Evolutionary conservation across 1,140 invertebrate genomes (phyloP).

Genomic region (Propsilocerus akamusi): DNA sequence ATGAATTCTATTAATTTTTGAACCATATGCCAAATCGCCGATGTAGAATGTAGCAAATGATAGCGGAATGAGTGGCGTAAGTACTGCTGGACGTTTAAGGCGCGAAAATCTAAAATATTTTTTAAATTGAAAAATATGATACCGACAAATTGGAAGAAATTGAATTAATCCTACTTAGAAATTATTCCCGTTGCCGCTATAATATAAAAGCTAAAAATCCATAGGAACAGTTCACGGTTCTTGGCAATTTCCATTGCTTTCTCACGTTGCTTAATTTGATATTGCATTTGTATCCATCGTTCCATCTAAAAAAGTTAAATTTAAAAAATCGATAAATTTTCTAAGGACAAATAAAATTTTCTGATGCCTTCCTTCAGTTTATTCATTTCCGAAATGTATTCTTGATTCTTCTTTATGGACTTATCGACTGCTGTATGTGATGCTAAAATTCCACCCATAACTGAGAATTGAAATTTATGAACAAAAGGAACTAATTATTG

Average conservation of each 20-base stretch:
- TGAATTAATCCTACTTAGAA: slow-evolving; percentile 29
- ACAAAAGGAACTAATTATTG: no score
- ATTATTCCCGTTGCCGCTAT: slow-evolving; percentile 32
- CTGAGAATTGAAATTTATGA: no score
- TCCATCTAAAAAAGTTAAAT: slow-evolving; percentile 31
- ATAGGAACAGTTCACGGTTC: slow-evolving; percentile 48
- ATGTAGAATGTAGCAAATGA: slow-evolving; percentile 54
- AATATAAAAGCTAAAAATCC: slow-evolving; percentile 49
- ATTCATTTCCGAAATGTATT: slow-evolving; percentile 46
- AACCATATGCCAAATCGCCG: slow-evolving; percentile 56
- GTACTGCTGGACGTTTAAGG: slow-evolving; percentile 34
- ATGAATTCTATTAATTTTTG: slow-evolving; percentile 55
- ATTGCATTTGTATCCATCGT: slow-evolving; percentile 58
- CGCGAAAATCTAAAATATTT: slow-evolving; percentile 17
- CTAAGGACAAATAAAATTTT: background rate
- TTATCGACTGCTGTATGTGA: slow-evolving; percentile 7
- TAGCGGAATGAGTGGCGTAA: slow-evolving; percentile 44
- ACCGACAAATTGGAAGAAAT: slow-evolving; percentile 4
- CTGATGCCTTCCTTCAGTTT: slow-evolving; percentile 33
- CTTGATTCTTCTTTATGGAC: slow-evolving; percentile 42
- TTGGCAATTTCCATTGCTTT: slow-evolving; percentile 50
- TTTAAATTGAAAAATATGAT: slow-evolving; percentile 13
- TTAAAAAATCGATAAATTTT: background rate
- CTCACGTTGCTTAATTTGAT: slow-evolving; percentile 54
- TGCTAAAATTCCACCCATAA: no score